Evolutionary conservation across 2,888 invertebrate species (phyloP).

Genomic region (Volucella inflata): DNA sequence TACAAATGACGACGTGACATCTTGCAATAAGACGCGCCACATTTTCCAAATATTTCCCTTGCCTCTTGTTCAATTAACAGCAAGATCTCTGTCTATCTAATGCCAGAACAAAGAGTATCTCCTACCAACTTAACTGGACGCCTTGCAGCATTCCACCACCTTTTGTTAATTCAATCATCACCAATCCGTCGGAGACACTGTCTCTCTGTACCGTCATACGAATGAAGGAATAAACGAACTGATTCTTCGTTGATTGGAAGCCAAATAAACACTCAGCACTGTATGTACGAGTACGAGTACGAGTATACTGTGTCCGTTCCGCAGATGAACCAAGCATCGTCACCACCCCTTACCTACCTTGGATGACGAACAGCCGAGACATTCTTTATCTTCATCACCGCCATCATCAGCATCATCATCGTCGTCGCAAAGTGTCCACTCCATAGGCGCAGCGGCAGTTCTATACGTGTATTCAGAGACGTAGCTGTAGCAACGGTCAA

Average conservation of each 20-base stretch:
- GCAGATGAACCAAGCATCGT: conserved; percentile 50
- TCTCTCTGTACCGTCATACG: conserved; percentile 22
- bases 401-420: conserved; percentile 53
- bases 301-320: conserved; percentile 6
- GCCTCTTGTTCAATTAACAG: conserved; percentile 73
- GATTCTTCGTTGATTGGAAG: conserved; percentile 75
- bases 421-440: not conserved
- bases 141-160: conserved; percentile 73
- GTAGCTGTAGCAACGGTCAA: conserved; percentile 26
- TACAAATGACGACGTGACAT: conserved; percentile 62
- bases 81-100: conserved; percentile 52
- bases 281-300: not conserved
- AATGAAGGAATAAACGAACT: conserved; percentile 71
- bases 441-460: too few relatives aligned
- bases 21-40: conserved; percentile 64
- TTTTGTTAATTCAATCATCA: conserved; percentile 75
- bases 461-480: too few relatives aligned
- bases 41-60: conserved; percentile 69
- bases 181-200: conserved; percentile 49
- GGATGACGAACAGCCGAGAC: conserved; percentile 63
- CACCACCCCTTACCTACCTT: conserved; percentile 60
- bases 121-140: conserved; percentile 26
- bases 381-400: conserved; percentile 58
- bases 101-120: conserved; percentile 18
- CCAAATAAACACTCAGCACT: conserved; percentile 67